phyloP scores from a whole-genome alignment of 2,888 invertebrate genomes.

The Ormyrus pomaceus region DNA sequence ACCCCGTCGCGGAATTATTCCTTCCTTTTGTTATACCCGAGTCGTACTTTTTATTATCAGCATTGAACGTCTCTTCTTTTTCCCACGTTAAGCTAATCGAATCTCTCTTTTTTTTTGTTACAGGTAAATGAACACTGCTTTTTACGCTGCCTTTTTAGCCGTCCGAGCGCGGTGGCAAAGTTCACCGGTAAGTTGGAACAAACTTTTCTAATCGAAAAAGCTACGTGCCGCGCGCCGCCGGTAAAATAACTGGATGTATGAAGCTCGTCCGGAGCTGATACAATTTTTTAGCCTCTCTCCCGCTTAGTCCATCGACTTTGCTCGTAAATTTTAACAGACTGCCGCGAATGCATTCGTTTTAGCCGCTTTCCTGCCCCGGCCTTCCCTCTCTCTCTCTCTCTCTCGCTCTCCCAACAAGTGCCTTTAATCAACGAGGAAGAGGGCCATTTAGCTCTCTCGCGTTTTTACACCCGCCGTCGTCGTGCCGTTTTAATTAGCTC shows the following conservation, averaged over 20 bases:
- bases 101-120: slow-evolving; percentile 26
- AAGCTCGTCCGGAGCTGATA: slow-evolving; percentile 45
- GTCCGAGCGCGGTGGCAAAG: slow-evolving; percentile 17
- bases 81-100: slow-evolving; percentile 5
- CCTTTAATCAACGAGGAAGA: slow-evolving; percentile 51
- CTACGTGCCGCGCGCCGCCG: background rate
- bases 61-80: slow-evolving; percentile 1
- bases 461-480: slow-evolving; percentile 51
- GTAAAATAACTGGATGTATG: slow-evolving; percentile 42
- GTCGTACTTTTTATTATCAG: background rate
- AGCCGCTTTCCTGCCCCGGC: slow-evolving; percentile 1
- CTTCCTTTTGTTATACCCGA: background rate
- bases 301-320: slow-evolving; percentile 34
- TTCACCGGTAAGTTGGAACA: slow-evolving; percentile 32
- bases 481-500: slow-evolving; percentile 59
- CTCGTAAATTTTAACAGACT: slow-evolving; percentile 45
- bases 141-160: slow-evolving; percentile 4
- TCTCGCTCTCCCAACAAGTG: slow-evolving; percentile 45
- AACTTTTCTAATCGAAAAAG: slow-evolving; percentile 42
- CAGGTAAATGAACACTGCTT: slow-evolving; percentile 47
- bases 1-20: slow-evolving; percentile 22
- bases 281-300: slow-evolving; percentile 32
- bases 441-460: slow-evolving; percentile 48
- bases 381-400: background rate
- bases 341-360: slow-evolving; percentile 12